Evolutionary conservation across 1,140 invertebrate species (phyloP).

Genomic region (Drosophila grimshawi): DNA sequence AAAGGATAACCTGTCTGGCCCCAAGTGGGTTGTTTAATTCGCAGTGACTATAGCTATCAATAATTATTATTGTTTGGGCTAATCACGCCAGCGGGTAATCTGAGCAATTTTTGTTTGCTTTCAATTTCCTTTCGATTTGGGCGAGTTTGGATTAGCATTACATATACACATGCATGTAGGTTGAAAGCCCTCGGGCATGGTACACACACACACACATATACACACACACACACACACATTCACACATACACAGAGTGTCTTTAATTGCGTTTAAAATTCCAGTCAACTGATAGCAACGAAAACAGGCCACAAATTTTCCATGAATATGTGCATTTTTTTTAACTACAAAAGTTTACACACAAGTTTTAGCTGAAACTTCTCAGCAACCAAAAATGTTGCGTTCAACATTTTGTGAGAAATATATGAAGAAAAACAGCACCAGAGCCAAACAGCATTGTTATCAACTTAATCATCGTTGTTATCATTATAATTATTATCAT

Average conservation of each 20-base stretch:
- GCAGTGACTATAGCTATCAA: constrained; percentile 12
- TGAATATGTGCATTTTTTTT: not conserved
- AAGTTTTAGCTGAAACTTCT: constrained; percentile 8
- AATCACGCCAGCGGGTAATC: constrained; percentile 12
- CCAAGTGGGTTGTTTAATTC: constrained; percentile 2
- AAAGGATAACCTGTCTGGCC: constrained; percentile 44
- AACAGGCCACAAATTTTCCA: constrained; percentile 16
- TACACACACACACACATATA: too few relatives aligned
- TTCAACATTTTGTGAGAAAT: constrained; percentile 11
- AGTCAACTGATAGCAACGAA: constrained; percentile 7
- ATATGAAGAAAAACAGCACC: constrained; percentile 5
- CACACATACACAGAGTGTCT: not conserved
- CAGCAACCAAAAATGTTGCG: constrained; percentile 18
- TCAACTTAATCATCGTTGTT: constrained; percentile 6
- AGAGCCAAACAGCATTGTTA: not conserved
- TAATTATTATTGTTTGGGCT: constrained; percentile 22
- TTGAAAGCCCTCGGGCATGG: not conserved
- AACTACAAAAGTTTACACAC: constrained; percentile 1
- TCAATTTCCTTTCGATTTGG: constrained; percentile 71
- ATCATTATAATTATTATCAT: not conserved
- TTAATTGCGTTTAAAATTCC: constrained; percentile 73
- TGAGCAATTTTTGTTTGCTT: constrained; percentile 56
- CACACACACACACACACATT: too few relatives aligned
- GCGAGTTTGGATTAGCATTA: not conserved
- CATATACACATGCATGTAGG: not conserved